These are phyloP conservation scores for Sinocyclocheilus rhinocerous DNA, from an alignment of 2,113 vertebrate species.

Conservation along the genomic window DNA sequence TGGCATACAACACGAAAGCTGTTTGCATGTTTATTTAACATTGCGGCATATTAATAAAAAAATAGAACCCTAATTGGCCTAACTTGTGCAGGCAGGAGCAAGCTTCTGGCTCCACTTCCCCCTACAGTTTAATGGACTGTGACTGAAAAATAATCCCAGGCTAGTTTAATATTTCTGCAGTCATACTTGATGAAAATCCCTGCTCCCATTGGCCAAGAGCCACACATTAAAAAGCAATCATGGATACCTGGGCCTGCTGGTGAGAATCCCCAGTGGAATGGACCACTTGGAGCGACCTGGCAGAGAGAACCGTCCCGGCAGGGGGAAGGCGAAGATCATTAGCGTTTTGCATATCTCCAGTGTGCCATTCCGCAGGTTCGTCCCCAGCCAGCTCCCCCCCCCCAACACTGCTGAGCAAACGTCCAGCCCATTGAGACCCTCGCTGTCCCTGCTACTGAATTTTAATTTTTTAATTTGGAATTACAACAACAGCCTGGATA, in stretches of 20 bases:
- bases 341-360: constrained; percentile 52
- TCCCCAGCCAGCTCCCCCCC: constrained; percentile 34
- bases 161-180: constrained; percentile 70
- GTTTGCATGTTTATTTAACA: constrained; percentile 70
- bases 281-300: constrained; percentile 56
- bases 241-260: constrained; percentile 61
- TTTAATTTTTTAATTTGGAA: background rate
- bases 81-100: constrained; percentile 61
- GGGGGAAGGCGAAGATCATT: constrained; percentile 58
- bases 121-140: constrained; percentile 64
- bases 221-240: constrained; percentile 67
- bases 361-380: constrained; percentile 51
- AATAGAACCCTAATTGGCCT: constrained; percentile 67
- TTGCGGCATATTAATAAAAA: constrained; percentile 63
- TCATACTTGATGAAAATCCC: constrained; percentile 64
- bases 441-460: constrained; percentile 6
- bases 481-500: background rate
- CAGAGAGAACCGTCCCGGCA: constrained; percentile 51
- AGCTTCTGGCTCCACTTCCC: constrained; percentile 55
- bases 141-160: constrained; percentile 66
- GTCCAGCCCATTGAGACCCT: constrained; percentile 36
- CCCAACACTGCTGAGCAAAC: constrained; percentile 30
- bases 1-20: constrained; percentile 62
- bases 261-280: constrained; percentile 62
- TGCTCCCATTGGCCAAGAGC: constrained; percentile 61